These are phyloP conservation scores for Neelides folsomi DNA, from an alignment of 2,888 invertebrate genomes.

Conservation along the genomic window DNA sequence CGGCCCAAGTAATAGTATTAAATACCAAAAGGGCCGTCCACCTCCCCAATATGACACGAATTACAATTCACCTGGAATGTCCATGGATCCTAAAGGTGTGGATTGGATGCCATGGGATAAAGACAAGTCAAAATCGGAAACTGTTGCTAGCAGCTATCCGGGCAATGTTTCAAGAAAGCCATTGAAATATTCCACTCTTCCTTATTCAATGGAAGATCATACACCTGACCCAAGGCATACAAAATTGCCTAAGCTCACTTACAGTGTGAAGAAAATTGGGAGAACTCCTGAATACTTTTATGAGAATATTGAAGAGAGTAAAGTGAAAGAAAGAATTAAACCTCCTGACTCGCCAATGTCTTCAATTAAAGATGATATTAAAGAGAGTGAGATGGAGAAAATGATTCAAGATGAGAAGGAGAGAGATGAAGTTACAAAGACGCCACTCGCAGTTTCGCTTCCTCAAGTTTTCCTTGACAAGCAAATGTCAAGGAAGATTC, in stretches of 20 bases:
- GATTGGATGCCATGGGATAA: slow-evolving; percentile 11
- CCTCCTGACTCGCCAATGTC: too few species aligned
- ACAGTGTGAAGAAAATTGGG: background rate
- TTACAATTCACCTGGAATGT: slow-evolving; percentile 17
- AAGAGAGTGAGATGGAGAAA: too few species aligned
- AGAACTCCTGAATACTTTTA: too few species aligned
- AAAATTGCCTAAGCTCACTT: slow-evolving; percentile 23
- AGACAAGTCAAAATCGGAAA: slow-evolving; percentile 1
- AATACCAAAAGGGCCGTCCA: slow-evolving; percentile 5
- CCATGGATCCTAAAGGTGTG: slow-evolving; percentile 11
- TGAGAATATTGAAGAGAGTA: too few species aligned
- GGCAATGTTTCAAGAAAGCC: background rate
- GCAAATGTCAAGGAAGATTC: too few species aligned
- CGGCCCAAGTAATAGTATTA: background rate
- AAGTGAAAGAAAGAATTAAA: too few species aligned
- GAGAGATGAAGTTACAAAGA: too few species aligned
- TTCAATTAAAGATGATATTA: too few species aligned
- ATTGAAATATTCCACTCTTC: slow-evolving; percentile 23
- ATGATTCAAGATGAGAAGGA: too few species aligned
- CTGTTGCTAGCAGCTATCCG: slow-evolving; percentile 3
- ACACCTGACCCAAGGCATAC: slow-evolving; percentile 21
- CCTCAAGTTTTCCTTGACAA: too few species aligned
- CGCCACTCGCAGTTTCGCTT: too few species aligned
- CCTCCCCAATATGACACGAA: slow-evolving; percentile 13
- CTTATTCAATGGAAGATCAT: slow-evolving; percentile 16